Conservation (phyloP, 1,140 invertebrate genomes). For the Drosophila busckii region DNA sequence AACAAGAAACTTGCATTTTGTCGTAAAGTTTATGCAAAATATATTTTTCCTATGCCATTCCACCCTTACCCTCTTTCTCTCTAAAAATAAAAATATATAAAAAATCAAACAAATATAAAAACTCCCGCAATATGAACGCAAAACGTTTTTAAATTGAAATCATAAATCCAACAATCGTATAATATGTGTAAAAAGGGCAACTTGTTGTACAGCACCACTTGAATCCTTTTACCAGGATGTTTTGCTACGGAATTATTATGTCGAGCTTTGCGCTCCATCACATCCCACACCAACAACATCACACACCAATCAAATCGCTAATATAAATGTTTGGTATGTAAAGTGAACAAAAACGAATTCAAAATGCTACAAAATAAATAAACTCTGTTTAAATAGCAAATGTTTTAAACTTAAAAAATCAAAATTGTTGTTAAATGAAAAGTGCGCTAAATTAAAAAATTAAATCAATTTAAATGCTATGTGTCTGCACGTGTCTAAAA, state of each 20-base stretch:
- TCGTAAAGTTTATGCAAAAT: too few species aligned
- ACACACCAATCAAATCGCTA: constrained; percentile 77
- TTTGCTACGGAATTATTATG: constrained; percentile 77
- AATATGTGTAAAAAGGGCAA: constrained; percentile 74
- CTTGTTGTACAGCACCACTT: constrained; percentile 78
- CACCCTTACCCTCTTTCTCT: constrained; percentile 33
- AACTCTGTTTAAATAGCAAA: constrained; percentile 6
- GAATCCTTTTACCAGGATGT: constrained; percentile 78
- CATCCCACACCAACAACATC: constrained; percentile 76
- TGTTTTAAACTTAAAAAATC: constrained; percentile 27
- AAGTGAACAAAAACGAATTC: constrained; percentile 50
- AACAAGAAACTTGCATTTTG: too few species aligned
- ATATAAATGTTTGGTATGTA: constrained; percentile 77
- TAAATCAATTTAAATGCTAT: constrained; percentile 43
- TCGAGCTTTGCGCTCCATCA: constrained; percentile 72
- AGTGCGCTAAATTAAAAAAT: constrained; percentile 46
- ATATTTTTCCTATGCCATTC: constrained; percentile 31
- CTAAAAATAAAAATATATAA: constrained; percentile 16
- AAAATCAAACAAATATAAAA: constrained; percentile 22
- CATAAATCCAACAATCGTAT: constrained; percentile 23
- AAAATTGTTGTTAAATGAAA: constrained; percentile 8
- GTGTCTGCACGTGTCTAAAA: constrained; percentile 65
- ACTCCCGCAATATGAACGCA: constrained; percentile 28
- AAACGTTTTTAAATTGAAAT: too few species aligned
- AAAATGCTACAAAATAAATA: constrained; percentile 19